These are phyloP conservation scores for Bruchidius siliquastri DNA, from an alignment of 2,888 invertebrate genomes.

Conservation along the genomic window DNA sequence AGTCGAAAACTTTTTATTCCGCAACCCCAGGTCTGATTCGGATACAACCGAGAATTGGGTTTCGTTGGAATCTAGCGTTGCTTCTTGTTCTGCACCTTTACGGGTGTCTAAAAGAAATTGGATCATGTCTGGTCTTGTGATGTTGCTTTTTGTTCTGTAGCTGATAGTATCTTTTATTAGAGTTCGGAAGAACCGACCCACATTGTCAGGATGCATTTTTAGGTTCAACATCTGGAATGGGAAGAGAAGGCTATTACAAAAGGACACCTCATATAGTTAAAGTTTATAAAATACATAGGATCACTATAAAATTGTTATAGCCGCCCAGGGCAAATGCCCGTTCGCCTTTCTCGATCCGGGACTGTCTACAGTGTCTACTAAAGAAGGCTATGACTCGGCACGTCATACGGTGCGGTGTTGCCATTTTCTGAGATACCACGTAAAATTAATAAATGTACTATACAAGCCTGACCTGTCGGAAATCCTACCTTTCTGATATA, in stretches of 20 bases:
- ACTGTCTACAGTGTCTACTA: too few relatives aligned
- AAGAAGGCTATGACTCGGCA: too few relatives aligned
- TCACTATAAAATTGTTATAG: too few relatives aligned
- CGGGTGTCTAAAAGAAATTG: constrained; percentile 42
- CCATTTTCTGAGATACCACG: too few relatives aligned
- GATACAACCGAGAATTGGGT: constrained; percentile 27
- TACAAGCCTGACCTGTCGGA: too few relatives aligned
- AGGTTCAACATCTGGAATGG: constrained; percentile 26
- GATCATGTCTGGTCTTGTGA: constrained; percentile 45
- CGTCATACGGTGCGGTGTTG: too few relatives aligned
- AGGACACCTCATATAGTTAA: too few relatives aligned
- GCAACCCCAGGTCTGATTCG: constrained; percentile 15
- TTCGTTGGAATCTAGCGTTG: constrained; percentile 12
- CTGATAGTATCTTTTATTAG: constrained; percentile 44
- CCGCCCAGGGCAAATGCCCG: too few relatives aligned
- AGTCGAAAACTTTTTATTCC: constrained; percentile 7
- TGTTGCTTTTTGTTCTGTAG: constrained; percentile 45
- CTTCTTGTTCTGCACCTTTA: constrained; percentile 22
- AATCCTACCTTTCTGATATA: constrained; percentile 3
- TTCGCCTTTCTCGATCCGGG: too few relatives aligned
- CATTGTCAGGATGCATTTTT: constrained; percentile 13
- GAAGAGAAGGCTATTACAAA: too few relatives aligned
- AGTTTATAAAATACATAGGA: too few relatives aligned
- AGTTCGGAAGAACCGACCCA: constrained; percentile 23
- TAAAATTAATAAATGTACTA: too few relatives aligned